Evolutionary conservation across 2,113 vertebrate species (phyloP), one percentile per base, ranked within the genome.

Genomic region (Vanacampus margaritifer): DNA sequence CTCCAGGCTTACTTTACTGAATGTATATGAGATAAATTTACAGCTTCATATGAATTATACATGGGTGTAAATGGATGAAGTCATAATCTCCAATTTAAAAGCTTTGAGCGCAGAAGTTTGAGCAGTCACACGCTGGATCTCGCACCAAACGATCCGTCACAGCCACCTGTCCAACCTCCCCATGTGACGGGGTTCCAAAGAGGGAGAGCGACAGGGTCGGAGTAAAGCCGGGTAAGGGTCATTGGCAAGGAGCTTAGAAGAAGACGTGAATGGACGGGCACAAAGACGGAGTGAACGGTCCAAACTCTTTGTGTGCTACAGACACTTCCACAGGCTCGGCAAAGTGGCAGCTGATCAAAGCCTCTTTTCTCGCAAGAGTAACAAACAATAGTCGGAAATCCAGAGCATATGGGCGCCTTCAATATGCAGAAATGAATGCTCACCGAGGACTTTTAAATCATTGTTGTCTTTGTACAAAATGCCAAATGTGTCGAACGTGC

Each of bases 51-150:
- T 86, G 79, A 91, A 88, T 90, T 85, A 85, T 88, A 87, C 75
- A 87, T 88, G 79, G 71, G 78, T 89, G 82, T 84, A 86, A 88
- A 90, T 89, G 85, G 76, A 89, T 83, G 75, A 86, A 84, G 86
- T 84, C 80, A 83, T 89, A 86, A 87, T 88, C 73, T 65, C 62
- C 71, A 68, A 76, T 88, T 88, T 90, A 87, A 82, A 87, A 85
- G 73, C 81, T 72, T 84, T 51, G 80, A 85, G 82, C 66, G 76
- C 2, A 32, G 74, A 65, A 68, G 23, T 82, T 74, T 69, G 32
- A 66, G 60, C 13, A 16, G 13, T 14, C 17, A 46, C 45, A 51
- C 48, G 9, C 8, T 23, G 7, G 9, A n/a, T 51, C n/a, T 23
- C 21, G 21, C 48, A 51, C 48, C 21, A 23, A 51, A 51, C 8